Percentiles rank a stretch among this genome's conserved stretches.
Evolutionary conservation across 2,888 invertebrate genomes (phyloP).

Genomic region (Fragum fragum): DNA sequence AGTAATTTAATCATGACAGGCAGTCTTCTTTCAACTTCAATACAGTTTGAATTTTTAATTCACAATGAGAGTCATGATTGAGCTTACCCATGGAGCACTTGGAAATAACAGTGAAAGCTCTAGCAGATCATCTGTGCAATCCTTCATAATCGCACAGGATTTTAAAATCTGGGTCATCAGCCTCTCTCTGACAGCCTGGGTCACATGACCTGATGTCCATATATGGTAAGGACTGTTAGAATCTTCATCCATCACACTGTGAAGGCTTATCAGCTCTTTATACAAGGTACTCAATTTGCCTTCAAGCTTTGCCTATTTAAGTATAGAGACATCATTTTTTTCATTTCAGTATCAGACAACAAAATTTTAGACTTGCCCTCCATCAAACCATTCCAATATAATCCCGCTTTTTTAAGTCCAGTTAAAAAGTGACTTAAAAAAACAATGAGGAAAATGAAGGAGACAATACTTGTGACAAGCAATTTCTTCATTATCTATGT

Average conservation of each 20-base stretch:
- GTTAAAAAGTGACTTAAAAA: too few species aligned
- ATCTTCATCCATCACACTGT: slow-evolving; percentile 62
- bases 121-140: slow-evolving; percentile 78
- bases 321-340: background rate
- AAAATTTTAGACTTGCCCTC: too few species aligned
- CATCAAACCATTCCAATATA: too few species aligned
- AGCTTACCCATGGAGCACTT: slow-evolving; percentile 84
- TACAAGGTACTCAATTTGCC: slow-evolving; percentile 79
- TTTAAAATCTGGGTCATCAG: slow-evolving; percentile 73
- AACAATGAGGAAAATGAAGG: too few species aligned
- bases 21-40: too few species aligned
- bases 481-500: too few species aligned
- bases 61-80: too few species aligned
- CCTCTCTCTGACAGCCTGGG: slow-evolving; percentile 72
- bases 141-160: slow-evolving; percentile 78
- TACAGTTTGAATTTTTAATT: too few species aligned
- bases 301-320: slow-evolving; percentile 81
- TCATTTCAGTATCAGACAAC: too few species aligned
- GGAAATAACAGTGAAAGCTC: slow-evolving; percentile 82
- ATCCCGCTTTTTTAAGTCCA: too few species aligned
- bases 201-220: slow-evolving; percentile 69
- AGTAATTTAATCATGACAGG: too few species aligned
- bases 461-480: too few species aligned
- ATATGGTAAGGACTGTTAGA: slow-evolving; percentile 46
- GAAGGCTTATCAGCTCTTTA: slow-evolving; percentile 77